phyloP scores from a whole-genome alignment of 2,113 vertebrate genomes.

The Calyptomena viridis region DNA sequence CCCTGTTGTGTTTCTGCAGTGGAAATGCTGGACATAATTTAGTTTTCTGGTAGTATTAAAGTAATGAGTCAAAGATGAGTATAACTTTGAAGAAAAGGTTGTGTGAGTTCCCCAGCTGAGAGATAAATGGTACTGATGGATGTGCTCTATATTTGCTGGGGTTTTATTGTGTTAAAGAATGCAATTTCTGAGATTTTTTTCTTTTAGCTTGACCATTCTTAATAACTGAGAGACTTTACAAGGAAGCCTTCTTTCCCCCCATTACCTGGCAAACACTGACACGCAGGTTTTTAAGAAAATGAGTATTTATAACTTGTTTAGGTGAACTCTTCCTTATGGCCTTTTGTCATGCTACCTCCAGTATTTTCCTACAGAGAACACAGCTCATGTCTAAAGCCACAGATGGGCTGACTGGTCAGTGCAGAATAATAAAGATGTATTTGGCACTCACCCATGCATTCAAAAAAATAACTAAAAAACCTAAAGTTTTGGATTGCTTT shows the following conservation, averaged over 20 bases:
- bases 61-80: constrained; percentile 30
- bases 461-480: not conserved
- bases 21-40: not conserved
- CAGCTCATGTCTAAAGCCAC: not conserved
- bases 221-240: not conserved
- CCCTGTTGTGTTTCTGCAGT: not conserved
- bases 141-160: not conserved
- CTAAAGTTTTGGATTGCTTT: not conserved
- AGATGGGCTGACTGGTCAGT: not conserved
- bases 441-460: not conserved
- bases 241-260: not conserved
- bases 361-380: not conserved
- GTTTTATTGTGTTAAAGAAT: not conserved
- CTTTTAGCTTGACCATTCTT: not conserved
- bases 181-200: not conserved
- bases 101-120: not conserved
- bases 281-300: not conserved
- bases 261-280: not conserved
- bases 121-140: constrained; percentile 8
- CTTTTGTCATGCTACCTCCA: not conserved
- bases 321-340: not conserved
- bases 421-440: not conserved
- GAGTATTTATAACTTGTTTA: not conserved
- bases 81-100: not conserved
- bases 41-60: constrained; percentile 38